These are phyloP conservation scores for Drosophila albomicans DNA, from an alignment of 1,140 invertebrate genomes.

Conservation along the genomic window DNA sequence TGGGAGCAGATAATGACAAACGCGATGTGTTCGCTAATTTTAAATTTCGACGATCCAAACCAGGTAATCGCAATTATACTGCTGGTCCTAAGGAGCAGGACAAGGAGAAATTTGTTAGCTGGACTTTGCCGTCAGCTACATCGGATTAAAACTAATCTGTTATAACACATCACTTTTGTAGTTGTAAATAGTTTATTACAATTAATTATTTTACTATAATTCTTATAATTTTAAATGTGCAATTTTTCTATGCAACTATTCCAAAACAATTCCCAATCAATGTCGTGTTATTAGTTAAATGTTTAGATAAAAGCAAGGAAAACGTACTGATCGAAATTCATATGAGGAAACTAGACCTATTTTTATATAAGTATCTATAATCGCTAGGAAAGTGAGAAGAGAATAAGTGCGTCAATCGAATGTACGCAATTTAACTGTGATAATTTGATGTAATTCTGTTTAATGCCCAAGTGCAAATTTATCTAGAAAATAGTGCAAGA, in stretches of 20 bases:
- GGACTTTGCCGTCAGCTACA: slow-evolving; percentile 67
- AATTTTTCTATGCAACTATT: slow-evolving; percentile 74
- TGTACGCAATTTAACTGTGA: slow-evolving; percentile 83
- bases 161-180: slow-evolving; percentile 12
- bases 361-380: slow-evolving; percentile 48
- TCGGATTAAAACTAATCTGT: slow-evolving; percentile 43
- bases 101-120: slow-evolving; percentile 76
- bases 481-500: slow-evolving; percentile 65
- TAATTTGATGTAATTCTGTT: slow-evolving; percentile 67
- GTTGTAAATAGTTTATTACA: slow-evolving; percentile 35
- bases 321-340: slow-evolving; percentile 37
- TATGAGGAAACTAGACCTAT: slow-evolving; percentile 48
- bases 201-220: slow-evolving; percentile 35
- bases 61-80: slow-evolving; percentile 65
- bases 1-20: slow-evolving; percentile 47
- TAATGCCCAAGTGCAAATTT: slow-evolving; percentile 66
- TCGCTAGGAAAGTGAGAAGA: slow-evolving; percentile 25
- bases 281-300: slow-evolving; percentile 55
- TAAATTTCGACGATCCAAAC: slow-evolving; percentile 73
- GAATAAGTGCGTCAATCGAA: slow-evolving; percentile 70
- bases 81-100: slow-evolving; percentile 64
- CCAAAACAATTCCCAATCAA: slow-evolving; percentile 71
- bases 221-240: slow-evolving; percentile 65
- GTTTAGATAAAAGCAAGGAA: slow-evolving; percentile 21
- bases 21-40: slow-evolving; percentile 80